Percentiles rank a stretch among this genome's conserved stretches.
phyloP scores from a whole-genome alignment of 1,140 invertebrate genomes.

The Euglossa dilemma region DNA sequence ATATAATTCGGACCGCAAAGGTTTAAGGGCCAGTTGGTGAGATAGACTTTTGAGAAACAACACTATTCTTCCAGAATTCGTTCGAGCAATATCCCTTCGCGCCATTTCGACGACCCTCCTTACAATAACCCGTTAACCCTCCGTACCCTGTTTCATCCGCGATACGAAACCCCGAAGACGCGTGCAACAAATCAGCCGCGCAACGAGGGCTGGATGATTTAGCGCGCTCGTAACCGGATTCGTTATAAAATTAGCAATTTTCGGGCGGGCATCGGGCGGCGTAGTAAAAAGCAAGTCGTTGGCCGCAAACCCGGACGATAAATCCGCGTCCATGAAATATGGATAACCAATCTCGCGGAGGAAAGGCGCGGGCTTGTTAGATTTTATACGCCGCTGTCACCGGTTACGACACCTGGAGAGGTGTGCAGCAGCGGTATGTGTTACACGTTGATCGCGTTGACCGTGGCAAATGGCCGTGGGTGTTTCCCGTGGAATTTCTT shows the following conservation, averaged over 20 bases:
- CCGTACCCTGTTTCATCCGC: too few relatives aligned
- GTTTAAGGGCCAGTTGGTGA: too few relatives aligned
- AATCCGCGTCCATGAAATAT: conserved; percentile 31
- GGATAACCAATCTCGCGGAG: conserved; percentile 41
- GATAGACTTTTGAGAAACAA: too few relatives aligned
- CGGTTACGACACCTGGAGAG: neutral
- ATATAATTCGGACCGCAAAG: too few relatives aligned
- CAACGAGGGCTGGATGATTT: neutral
- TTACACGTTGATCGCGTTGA: conserved; percentile 17
- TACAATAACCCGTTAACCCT: too few relatives aligned
- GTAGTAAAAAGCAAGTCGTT: conserved; percentile 11
- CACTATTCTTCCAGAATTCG: too few relatives aligned
- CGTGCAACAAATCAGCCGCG: too few relatives aligned
- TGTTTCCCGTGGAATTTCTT: neutral
- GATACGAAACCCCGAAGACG: neutral
- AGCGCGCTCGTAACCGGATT: conserved; percentile 14
- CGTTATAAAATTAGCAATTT: conserved; percentile 42
- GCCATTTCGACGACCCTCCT: too few relatives aligned
- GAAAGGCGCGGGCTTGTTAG: conserved; percentile 30
- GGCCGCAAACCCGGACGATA: neutral
- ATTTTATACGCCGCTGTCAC: conserved; percentile 30
- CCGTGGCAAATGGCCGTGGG: neutral
- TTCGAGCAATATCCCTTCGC: too few relatives aligned
- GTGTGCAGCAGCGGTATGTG: neutral
- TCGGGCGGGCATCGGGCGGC: neutral